Evolutionary conservation across 2,113 vertebrate species (phyloP).

Genomic region (Terrapene triunguis): DNA sequence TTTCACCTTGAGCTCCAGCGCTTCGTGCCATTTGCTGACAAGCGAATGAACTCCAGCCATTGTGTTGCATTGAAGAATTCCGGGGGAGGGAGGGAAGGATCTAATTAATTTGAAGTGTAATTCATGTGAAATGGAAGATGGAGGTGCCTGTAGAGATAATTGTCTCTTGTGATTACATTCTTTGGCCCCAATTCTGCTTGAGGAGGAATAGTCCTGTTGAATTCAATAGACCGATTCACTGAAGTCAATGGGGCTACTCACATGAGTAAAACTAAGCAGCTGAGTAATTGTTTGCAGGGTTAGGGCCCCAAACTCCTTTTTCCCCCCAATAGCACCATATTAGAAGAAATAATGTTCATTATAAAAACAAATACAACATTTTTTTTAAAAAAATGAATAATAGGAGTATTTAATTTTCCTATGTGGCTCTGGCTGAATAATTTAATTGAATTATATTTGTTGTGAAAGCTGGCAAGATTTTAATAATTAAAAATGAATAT

Average conservation of each 20-base stretch:
- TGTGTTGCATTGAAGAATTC: background rate
- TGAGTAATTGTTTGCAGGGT: background rate
- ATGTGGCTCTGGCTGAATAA: background rate
- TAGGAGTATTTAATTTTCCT: background rate
- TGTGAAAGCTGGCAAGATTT: background rate
- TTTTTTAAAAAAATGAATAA: background rate
- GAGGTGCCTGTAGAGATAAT: background rate
- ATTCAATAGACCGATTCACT: background rate
- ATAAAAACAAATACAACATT: background rate
- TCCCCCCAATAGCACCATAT: background rate
- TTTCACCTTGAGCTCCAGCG: background rate
- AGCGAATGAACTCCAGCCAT: background rate
- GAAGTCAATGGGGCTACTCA: background rate
- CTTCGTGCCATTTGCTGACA: background rate
- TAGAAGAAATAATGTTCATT: background rate
- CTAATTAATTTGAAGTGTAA: background rate
- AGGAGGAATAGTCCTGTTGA: background rate
- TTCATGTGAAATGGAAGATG: rapidly evolving
- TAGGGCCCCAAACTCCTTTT: background rate
- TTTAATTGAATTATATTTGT: background rate
- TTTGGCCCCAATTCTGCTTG: background rate
- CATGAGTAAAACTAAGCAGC: background rate
- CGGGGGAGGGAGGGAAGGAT: background rate
- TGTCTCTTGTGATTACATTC: background rate
- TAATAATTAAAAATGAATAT: background rate